Evolutionary conservation across 2,797 vertebrate genomes (phyloP), one percentile per base, ranked within the genome.

Genomic region (Crypturellus tataupa): DNA sequence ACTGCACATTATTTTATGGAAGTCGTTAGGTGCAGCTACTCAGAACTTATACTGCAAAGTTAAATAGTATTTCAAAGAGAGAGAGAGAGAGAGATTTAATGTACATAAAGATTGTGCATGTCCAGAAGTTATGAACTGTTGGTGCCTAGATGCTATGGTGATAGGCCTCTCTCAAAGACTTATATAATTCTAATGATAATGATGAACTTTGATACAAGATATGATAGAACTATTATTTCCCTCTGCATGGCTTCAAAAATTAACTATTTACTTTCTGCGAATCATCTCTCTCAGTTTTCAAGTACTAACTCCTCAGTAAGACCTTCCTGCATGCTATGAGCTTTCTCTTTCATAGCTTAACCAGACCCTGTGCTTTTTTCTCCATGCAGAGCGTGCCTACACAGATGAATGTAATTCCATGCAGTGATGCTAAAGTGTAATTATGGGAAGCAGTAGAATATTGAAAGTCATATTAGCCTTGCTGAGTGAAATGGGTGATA

Each of bases 41-140:
- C 77, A 77, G 51, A 85, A 89, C 29, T 93, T 82, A 60, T 9
- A 29, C 17, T 78, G 44, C 23, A 20, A 84, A 95, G 47, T 90
- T 89, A 73, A 94, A 71, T 51, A 93, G 35, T 75, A 78, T 71
- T 96, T 92, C 58, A 69, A 73, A 77, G 17, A 58, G 13, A 84
- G 12, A 62, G 31, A 60, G 12, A 62, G n/a, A 85, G 12, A 60
- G n/a, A 63, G 63, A 81, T 11, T 84, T 86, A 60, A 68, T 63
- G 31, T 27, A 31, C 31, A 21, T 42, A 77, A 92, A 79, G 88
- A 80, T 47, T 56, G 72, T 7, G 7, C 44, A n/a, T 76, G 42
- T 65, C 29, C 90, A 35, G 59, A 89, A 87, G 59, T 76, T 5
- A 83, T 80, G 64, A 62, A 83, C 55, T 62, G 18, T 25, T 56